These are phyloP conservation scores for Copidosoma aretas DNA, from an alignment of 2,888 invertebrate genomes.

Conservation along the genomic window DNA sequence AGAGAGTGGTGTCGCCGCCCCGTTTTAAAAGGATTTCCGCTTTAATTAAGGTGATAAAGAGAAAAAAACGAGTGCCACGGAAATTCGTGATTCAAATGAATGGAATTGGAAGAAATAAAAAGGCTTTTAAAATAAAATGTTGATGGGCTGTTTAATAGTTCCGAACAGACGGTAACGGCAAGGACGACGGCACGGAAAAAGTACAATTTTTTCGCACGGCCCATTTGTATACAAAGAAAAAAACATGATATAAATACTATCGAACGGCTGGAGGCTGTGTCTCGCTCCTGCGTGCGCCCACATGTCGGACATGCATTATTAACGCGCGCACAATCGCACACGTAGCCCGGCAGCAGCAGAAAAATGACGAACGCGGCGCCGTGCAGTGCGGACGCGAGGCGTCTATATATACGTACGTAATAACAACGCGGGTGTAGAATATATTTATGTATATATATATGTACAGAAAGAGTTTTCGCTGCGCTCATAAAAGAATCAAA, in stretches of 20 bases:
- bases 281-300: constrained; percentile 6
- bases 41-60: constrained; percentile 37
- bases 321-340: constrained; percentile 13
- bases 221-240: background rate
- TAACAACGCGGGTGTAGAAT: too few relatives aligned
- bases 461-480: constrained; percentile 39
- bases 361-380: too few relatives aligned
- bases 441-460: constrained; percentile 1
- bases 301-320: constrained; percentile 38
- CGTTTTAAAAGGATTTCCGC: constrained; percentile 37
- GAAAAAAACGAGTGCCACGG: constrained; percentile 30
- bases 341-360: background rate
- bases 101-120: constrained; percentile 39
- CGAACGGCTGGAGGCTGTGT: constrained; percentile 10
- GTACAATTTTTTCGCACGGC: constrained; percentile 28
- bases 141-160: constrained; percentile 37
- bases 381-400: too few relatives aligned
- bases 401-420: too few relatives aligned
- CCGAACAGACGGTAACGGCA: background rate
- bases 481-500: constrained; percentile 41
- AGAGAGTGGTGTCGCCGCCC: constrained; percentile 12
- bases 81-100: constrained; percentile 36
- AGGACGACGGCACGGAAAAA: constrained; percentile 15
- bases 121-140: constrained; percentile 41
- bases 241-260: constrained; percentile 33